phyloP scores from a whole-genome alignment of 2,113 vertebrate genomes.

The Sardina pilchardus region DNA sequence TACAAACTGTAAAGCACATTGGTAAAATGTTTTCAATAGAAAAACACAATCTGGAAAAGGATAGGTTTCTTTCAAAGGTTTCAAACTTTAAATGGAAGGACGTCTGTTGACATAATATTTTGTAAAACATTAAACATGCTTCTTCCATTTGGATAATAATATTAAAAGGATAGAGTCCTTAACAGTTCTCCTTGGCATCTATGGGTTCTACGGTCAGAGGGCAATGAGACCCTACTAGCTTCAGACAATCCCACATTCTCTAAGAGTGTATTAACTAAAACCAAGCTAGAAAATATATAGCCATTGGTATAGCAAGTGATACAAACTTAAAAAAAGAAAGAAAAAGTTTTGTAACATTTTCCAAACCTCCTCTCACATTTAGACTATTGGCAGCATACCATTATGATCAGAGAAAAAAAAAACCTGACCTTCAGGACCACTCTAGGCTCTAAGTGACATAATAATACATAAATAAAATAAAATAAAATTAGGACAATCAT shows the following conservation, averaged over 20 bases:
- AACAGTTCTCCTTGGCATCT: no score
- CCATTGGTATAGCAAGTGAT: background rate
- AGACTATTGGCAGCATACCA: background rate
- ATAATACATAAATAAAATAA: background rate
- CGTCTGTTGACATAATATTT: background rate
- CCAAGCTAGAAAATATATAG: background rate
- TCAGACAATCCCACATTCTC: background rate
- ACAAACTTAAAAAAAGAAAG: background rate
- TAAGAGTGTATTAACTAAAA: background rate
- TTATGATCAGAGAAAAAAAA: background rate
- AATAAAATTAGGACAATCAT: background rate
- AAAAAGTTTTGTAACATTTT: background rate
- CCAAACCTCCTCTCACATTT: background rate
- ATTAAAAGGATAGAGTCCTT: background rate
- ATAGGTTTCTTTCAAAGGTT: no score
- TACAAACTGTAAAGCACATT: conserved; percentile 34
- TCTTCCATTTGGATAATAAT: background rate
- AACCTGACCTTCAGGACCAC: background rate
- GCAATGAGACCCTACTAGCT: background rate
- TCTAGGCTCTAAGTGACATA: background rate
- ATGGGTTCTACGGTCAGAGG: no score
- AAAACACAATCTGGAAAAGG: background rate
- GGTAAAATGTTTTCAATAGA: background rate
- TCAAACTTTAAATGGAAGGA: no score
- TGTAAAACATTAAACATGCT: background rate